Base-by-base conservation (phyloP, 2,113 vertebrate species). In the Corythornis vintsioides region DNA sequence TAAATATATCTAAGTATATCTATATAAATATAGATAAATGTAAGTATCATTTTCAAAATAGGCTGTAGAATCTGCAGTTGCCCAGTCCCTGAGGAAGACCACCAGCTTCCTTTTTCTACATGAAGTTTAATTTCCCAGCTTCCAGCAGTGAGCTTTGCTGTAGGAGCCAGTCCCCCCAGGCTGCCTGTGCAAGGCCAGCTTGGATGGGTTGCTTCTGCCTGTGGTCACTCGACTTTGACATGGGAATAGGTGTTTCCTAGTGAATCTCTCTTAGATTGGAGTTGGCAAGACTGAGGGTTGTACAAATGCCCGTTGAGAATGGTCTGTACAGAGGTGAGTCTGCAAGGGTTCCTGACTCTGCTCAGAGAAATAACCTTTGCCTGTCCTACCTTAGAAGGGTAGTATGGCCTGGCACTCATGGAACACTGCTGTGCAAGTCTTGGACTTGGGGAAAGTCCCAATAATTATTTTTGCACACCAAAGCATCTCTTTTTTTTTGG, bases 301-400 rank as follows among this genome's bases (percentile, higher is more conserved):
- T 43, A 22, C 12, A 57, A 81, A 31, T 0, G 0, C 5, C 29
- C 15, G 6, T 2, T 22, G n/a, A 35, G 48, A 79, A 38, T 0
- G 2, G 13, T 57, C 35, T 29, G 45, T 47, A 43, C 29, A 63
- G 42, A 59, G 29, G 11, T 70, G 61, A 81, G 17, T 26, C 35
- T 69, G 43, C 0, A 0, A 66, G 13, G 4, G 24, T 43, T 83
- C n/a, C 80, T 83, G 40, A 56, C 60, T 40, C 13, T 83, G 40
- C 33, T 71, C 52, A 28, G 52, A 33, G 38, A 71, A 88, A 29
- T 12, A 86, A 11, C 31, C 38, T 20, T 61, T 65, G 26, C 7
- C 20, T 25, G 6, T 61, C 45, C 24, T 57, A 6, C 15, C 16
- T 45, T 33, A 35, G 24, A 52, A 48, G 10, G 13, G 6, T 8